Evolutionary conservation across 2,888 invertebrate species (phyloP), one percentile per base, ranked within the genome.

Genomic region (Leptarthrus brevirostris): DNA sequence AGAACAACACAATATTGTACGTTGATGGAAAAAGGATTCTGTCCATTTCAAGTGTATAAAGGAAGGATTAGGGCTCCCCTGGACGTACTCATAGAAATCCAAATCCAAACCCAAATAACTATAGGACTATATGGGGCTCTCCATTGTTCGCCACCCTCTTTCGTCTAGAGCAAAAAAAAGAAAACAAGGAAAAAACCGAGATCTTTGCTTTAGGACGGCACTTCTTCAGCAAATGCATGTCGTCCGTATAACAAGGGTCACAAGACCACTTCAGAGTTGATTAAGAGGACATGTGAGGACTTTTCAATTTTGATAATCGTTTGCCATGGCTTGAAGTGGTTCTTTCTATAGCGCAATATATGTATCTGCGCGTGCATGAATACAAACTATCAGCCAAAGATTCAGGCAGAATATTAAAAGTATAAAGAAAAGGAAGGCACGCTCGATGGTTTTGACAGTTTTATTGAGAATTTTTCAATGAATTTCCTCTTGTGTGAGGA

Each of bases 271-370:
- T 73, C 73, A 64, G 49, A 73, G 64, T 73, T 73, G 61, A 73
- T 73, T 73, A 73, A 73, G 73, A 61, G 73, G 73, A 73, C 73
- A 73, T 61, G 53, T 53, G 64, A 73, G 64, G 73, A 73, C 73
- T 73, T 73, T 73, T 73, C 73, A 73, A 73, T 73, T 73, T 73
- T 73, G 73, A 73, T 73, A 64, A 73, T 64, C 61, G 64, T 64
- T 73, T 61, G 6, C 52, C 30, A 49, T 44, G 34, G 49, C 69
- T 69, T 69, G 34, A 52, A 69, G 69, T 69, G 69, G 69, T 69
- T 30, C 20, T n/a, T 40, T 66, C 36, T 58, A 8, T 58, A 18
- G n/a, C 36, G 18, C 8, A 16, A 56, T 30, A 56, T 30, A 36
- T 58, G 16, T 18, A 58, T 2, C 8, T 40, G n/a, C 1, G 40